Percentiles rank a stretch among this genome's conserved stretches.
These are phyloP conservation scores for Drosophila nigromelanica DNA, from an alignment of 1,140 invertebrate species.

Conservation along the genomic window DNA sequence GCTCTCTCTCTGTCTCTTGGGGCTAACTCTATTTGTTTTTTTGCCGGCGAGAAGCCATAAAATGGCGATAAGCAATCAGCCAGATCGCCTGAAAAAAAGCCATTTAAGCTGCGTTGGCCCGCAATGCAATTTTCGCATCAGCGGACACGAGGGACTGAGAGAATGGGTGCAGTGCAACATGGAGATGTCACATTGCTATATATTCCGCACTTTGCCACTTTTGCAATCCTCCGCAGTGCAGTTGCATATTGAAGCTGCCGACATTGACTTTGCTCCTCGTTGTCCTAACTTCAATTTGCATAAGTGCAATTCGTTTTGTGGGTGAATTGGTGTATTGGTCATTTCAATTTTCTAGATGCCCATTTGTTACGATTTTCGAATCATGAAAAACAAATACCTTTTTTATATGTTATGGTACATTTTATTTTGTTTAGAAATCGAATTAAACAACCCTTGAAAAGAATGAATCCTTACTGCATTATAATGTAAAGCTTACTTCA, in stretches of 20 bases:
- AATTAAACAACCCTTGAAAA: neutral
- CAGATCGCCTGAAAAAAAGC: constrained; percentile 20
- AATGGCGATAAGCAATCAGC: constrained; percentile 49
- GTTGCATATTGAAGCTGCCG: constrained; percentile 25
- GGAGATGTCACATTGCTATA: constrained; percentile 9
- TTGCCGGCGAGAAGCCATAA: constrained; percentile 39
- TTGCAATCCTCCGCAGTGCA: constrained; percentile 45
- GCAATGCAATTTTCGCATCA: constrained; percentile 68
- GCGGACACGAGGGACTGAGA: neutral
- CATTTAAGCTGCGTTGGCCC: constrained; percentile 40
- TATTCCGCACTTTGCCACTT: constrained; percentile 23
- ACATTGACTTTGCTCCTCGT: neutral
- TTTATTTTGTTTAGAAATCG: neutral
- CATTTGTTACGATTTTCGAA: neutral
- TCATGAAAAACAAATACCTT: neutral
- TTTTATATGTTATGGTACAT: neutral
- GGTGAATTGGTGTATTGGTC: neutral
- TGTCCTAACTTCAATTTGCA: constrained; percentile 46
- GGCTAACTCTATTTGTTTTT: constrained; percentile 13
- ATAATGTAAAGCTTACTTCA: no score
- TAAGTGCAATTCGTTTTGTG: neutral
- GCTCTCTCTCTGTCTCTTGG: neutral
- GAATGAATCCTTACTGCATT: no score
- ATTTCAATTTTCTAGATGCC: neutral
- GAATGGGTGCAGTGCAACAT: neutral